Evolutionary conservation across 1,140 invertebrate species (phyloP).

Genomic region (Drosophila tani): DNA sequence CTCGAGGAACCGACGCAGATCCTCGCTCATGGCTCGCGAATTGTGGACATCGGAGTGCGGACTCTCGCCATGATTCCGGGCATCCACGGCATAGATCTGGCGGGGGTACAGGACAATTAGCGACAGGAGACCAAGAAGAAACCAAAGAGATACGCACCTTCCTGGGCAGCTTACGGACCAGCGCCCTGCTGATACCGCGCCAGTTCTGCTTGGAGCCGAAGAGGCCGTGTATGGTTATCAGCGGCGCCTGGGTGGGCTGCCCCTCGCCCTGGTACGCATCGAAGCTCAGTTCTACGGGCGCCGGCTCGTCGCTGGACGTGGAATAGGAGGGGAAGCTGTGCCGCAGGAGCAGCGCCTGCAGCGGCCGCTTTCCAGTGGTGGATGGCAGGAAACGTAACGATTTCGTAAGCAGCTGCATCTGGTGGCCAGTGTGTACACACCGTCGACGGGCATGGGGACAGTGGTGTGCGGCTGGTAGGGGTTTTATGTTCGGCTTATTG

Average conservation of each 20-base stretch:
- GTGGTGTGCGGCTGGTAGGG: neutral
- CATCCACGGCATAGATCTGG: conserved; percentile 91
- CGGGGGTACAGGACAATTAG: neutral
- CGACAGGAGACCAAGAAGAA: neutral
- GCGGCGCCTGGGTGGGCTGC: conserved; percentile 85
- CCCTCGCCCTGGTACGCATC: conserved; percentile 39
- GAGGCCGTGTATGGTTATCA: conserved; percentile 94
- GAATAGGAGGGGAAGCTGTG: neutral
- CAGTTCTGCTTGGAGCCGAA: conserved; percentile 95
- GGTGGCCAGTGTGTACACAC: conserved; percentile 33
- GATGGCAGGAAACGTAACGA: conserved; percentile 31
- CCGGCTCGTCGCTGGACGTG: neutral
- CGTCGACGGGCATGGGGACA: neutral
- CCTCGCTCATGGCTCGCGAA: conserved; percentile 90
- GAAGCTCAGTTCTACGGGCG: conserved; percentile 42
- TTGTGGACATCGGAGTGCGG: conserved; percentile 90
- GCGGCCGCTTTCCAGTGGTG: neutral
- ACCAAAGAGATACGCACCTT: conserved; percentile 85
- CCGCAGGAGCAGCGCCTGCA: neutral
- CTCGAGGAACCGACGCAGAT: conserved; percentile 88
- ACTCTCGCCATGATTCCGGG: conserved; percentile 96
- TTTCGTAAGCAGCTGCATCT: conserved; percentile 36
- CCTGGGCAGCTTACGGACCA: conserved; percentile 87
- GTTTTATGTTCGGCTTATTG: neutral
- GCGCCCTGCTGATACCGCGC: conserved; percentile 91